Evolutionary conservation across 2,888 invertebrate species (phyloP).

Genomic region (Synanthedon andrenaeformis): DNA sequence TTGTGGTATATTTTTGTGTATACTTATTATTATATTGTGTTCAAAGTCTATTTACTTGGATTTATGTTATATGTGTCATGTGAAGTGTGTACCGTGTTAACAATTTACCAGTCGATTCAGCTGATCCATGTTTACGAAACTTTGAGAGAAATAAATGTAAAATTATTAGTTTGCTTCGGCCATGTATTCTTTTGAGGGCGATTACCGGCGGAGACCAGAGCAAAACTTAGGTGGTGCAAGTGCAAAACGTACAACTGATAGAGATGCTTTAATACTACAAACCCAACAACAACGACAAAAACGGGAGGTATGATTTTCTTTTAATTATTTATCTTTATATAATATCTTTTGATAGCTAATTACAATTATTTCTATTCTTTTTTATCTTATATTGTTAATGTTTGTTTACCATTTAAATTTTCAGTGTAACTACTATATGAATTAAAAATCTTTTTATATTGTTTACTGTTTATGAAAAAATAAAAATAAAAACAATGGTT

Average conservation of each 20-base stretch:
- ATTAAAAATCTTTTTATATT: neutral
- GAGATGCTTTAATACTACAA: constrained; percentile 80
- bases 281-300: constrained; percentile 88
- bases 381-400: too few relatives aligned
- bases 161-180: constrained; percentile 19
- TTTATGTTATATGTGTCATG: too few relatives aligned
- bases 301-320: constrained; percentile 74
- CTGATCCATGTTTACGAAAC: constrained; percentile 41
- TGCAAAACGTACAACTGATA: constrained; percentile 73
- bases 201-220: constrained; percentile 86
- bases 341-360: neutral
- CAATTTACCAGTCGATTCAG: constrained; percentile 22
- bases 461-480: neutral
- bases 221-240: constrained; percentile 93
- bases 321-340: neutral
- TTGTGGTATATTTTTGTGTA: too few relatives aligned
- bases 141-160: constrained; percentile 3
- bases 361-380: neutral
- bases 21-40: too few relatives aligned
- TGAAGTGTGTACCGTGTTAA: too few relatives aligned
- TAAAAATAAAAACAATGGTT: constrained; percentile 5
- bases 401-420: neutral
- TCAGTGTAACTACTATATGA: neutral
- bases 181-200: constrained; percentile 89
- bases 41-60: too few relatives aligned